These are phyloP conservation scores for Lasioglossum zephyrum DNA, from an alignment of 2,888 invertebrate genomes.

Conservation along the genomic window DNA sequence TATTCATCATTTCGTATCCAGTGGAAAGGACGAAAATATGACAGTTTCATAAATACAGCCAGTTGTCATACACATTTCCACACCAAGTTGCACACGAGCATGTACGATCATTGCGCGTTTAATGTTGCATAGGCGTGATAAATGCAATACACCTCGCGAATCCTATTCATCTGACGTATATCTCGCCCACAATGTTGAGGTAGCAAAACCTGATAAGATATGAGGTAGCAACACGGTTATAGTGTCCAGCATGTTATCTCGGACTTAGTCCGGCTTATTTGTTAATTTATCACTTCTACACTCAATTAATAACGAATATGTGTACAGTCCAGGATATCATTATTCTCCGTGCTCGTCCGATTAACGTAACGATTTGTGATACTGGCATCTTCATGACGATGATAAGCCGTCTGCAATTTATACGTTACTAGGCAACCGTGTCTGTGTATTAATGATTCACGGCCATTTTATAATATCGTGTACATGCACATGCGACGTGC, in stretches of 20 bases:
- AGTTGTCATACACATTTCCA: not conserved
- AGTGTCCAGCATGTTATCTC: not conserved
- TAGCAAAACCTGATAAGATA: constrained; percentile 19
- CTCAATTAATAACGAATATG: constrained; percentile 20
- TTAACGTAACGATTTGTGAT: not conserved
- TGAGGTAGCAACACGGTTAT: constrained; percentile 6
- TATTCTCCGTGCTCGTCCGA: not conserved
- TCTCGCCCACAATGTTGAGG: constrained; percentile 6
- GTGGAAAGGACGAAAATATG: not conserved
- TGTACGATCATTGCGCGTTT: not conserved
- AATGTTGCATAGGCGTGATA: constrained; percentile 36
- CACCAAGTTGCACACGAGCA: constrained; percentile 15
- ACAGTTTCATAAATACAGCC: not conserved
- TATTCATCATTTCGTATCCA: not conserved
- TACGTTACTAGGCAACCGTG: not conserved
- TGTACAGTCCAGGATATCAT: constrained; percentile 5
- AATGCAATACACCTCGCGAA: constrained; percentile 30
- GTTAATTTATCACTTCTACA: constrained; percentile 33
- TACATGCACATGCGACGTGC: not conserved
- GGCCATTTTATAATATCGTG: not conserved
- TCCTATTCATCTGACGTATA: constrained; percentile 36
- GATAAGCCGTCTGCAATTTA: not conserved
- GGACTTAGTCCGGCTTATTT: constrained; percentile 15
- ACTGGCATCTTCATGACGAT: constrained; percentile 3
- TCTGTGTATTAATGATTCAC: not conserved